phyloP scores from a whole-genome alignment of 2,888 invertebrate genomes.

The Cryptophagus acutangulus region DNA sequence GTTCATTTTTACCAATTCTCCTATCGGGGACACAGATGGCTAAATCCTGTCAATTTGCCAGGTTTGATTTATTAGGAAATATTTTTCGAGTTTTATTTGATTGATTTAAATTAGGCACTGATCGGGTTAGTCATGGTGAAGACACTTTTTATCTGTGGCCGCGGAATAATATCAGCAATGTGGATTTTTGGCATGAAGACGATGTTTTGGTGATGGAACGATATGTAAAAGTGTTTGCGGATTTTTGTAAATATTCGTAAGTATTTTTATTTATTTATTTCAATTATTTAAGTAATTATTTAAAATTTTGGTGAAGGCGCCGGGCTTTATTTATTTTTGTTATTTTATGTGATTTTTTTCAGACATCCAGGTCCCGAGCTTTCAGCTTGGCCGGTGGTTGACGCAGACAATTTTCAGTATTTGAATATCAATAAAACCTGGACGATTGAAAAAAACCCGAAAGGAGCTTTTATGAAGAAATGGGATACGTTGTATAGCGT shows the following conservation, averaged over 20 bases:
- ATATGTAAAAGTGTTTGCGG: constrained; percentile 46
- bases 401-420: constrained; percentile 16
- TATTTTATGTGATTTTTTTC: constrained; percentile 13
- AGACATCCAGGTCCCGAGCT: constrained; percentile 38
- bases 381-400: constrained; percentile 19
- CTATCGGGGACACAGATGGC: constrained; percentile 18
- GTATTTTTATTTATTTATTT: constrained; percentile 14
- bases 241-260: constrained; percentile 57
- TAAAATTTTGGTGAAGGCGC: background rate
- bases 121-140: constrained; percentile 26
- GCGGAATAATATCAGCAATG: constrained; percentile 17
- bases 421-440: constrained; percentile 22
- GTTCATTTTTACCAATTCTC: constrained; percentile 30
- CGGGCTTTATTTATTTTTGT: background rate
- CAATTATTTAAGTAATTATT: background rate
- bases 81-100: background rate
- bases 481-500: constrained; percentile 21
- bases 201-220: constrained; percentile 9
- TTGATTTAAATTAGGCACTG: constrained; percentile 40
- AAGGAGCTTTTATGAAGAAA: constrained; percentile 11
- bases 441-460: constrained; percentile 17
- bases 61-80: constrained; percentile 10
- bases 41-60: constrained; percentile 9
- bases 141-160: constrained; percentile 26
- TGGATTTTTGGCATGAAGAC: constrained; percentile 10